Base-by-base conservation (phyloP, 2,797 vertebrate species). In the Xenops minutus region DNA sequence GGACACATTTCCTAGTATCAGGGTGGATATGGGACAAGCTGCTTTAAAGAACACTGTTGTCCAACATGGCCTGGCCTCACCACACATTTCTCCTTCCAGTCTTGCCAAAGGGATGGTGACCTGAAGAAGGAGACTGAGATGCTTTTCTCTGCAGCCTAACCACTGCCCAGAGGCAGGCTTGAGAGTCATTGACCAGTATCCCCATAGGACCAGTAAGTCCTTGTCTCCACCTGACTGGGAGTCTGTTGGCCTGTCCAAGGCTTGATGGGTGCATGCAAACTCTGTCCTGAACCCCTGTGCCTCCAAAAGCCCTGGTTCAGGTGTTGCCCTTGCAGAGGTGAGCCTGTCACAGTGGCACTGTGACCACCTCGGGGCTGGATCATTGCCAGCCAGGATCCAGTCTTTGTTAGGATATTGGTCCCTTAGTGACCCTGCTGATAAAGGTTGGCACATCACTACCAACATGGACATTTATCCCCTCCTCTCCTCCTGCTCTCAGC, bases 21-120 rank as follows among this genome's bases (percentile, higher is more conserved):
- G 18, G 32, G 51, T 27, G 49, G 30, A 46, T 16, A 16, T 41
- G 69, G 51, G 37, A 85, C 62, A 58, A 15, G 9, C 26, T 56
- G 3, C 0, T 51, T 78, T 64, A 59, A 89, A 82, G 27, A 44
- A 9, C 3, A 1, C 3, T 23, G 7, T 4, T 79, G 49, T 62
- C 36, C 83, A 59, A 0, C 0, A 0, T 10, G 16, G 17, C 21
- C 39, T 61, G 41, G 49, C 37, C 71, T 58, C 30, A 7, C 39
- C 0, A 1, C 67, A 27, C 13, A 1, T 67, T 68, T 68, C 48
- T 78, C 30, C 23, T 82, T 54, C 73, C 30, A n/a, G 48, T 63
- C 63, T 62, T 69, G 56, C 41, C 2, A 1, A n/a, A 23, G 29
- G 11, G 36, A 22, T 10, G 26, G 67, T 36, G 27, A 13, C 61